Evolutionary conservation across 2,113 vertebrate genomes (phyloP), one percentile per base, ranked within the genome.

Genomic region (Trinectes maculatus): DNA sequence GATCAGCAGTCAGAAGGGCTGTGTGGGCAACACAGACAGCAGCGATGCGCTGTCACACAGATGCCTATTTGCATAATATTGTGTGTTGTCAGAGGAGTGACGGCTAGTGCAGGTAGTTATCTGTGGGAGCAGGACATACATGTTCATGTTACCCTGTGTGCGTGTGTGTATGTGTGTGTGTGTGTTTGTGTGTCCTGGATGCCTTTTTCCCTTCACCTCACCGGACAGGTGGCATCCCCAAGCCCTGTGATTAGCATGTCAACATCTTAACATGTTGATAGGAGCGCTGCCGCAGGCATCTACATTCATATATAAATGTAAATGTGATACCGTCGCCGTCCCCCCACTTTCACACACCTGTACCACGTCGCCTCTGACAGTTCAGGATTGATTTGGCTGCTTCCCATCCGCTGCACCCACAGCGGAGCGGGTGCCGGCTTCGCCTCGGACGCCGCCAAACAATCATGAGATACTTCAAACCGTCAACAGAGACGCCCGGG

Each of bases 241-340:
- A 88, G 84, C 88, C 91, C 88, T 89, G 85, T 93, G 90, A 93
- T 93, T 93, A 92, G 85, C 63, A 72, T 91, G 93, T 93, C 92
- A 92, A 76, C 79, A 70, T 92, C 89, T 91, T 91, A 91, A 89
- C 90, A 86, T 89, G 90, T 90, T 86, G 75, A 87, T 73, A 65
- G 71, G 74, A 77, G 62, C 72, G 24, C 51, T 21, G 61, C 82
- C 71, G 52, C 74, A 78, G 78, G 69, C 89, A 87, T 92, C 86
- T 90, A 84, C 87, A 89, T 91, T 89, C 89, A 91, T 86, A 92
- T 93, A 92, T 92, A 91, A 91, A 92, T 93, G 91, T 89, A 92
- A 92, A 93, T 92, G 29, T 82, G 70, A 49, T 66, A 37, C 49
- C 62, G 60, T 44, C 68, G 56, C 19, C 42, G 3, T 54, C 46